Evolutionary conservation across 2,113 vertebrate genomes (phyloP), one percentile per base, ranked within the genome.

Genomic region (Prochilodus magdalenae): DNA sequence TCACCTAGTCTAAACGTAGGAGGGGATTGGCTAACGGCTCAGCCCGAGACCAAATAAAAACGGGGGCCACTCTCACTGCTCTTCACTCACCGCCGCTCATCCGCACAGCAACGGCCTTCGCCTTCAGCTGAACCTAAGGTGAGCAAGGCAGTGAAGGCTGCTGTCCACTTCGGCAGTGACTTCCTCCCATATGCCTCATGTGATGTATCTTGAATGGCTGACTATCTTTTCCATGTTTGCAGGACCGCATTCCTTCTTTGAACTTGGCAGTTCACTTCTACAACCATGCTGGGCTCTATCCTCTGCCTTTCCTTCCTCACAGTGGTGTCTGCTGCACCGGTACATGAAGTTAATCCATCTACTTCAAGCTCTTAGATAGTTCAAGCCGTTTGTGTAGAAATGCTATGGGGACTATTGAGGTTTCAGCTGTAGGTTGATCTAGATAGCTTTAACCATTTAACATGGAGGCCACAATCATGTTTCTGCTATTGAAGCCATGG

Each of bases 241-340:
- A 80, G 79, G 70, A 16, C 30, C 2, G 8, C n/a, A 30, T 57
- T n/a, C 6, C 12, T 57, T 24, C 53, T 18, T 49, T 44, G 12
- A 24, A 63, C 27, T 70, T 70, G 59, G 5, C 47, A 53, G 16
- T 5, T 30, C 13, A 60, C 73, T 90, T 92, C 86, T 36, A 47
- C 55, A 60, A 88, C 75, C 79, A 94, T 93, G 92, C 91, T 91
- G 80, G 51, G 90, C 12, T 83, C 82, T 63, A 47, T 93, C 66
- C 57, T 92, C 13, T 92, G 90, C 73, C 76, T 94, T 22, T 92
- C 88, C 75, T 84, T 94, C 86, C 86, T 87, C 18, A 82, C 89
- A 79, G 80, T 88, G 26, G 87, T 89, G 53, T 90, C 88, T 7
- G 90, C 92, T 75, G 91, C 87, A 66, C 93, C 93, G 18, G 93